Evolutionary conservation across 2,113 vertebrate genomes (phyloP).

Genomic region (Rhagologus leucostigma): DNA sequence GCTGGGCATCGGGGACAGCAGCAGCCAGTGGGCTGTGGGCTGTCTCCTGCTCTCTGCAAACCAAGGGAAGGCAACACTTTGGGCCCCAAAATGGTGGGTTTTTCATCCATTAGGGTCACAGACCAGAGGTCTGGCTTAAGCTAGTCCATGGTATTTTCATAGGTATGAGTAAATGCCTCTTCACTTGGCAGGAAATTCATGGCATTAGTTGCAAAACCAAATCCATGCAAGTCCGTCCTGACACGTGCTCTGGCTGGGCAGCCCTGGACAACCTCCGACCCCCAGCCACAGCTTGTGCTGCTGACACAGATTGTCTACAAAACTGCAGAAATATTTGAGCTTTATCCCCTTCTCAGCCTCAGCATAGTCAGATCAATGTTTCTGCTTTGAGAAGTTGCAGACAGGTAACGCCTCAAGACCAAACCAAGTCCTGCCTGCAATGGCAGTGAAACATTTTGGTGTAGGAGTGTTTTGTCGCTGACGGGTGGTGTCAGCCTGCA

Average conservation of each 20-base stretch:
- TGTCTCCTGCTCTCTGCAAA: neutral
- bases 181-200: neutral
- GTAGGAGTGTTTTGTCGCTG: neutral
- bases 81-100: rapidly evolving
- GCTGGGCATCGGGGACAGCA: neutral
- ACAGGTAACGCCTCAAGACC: rapidly evolving
- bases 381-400: neutral
- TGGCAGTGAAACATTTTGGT: neutral
- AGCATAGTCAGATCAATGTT: rapidly evolving
- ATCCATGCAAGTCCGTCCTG: rapidly evolving
- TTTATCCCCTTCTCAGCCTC: neutral
- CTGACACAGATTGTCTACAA: neutral
- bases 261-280: neutral
- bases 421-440: neutral
- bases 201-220: neutral
- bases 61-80: neutral
- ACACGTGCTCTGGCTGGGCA: neutral
- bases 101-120: neutral
- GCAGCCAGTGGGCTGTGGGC: rapidly evolving
- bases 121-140: neutral
- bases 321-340: neutral
- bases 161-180: neutral
- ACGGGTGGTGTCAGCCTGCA: rapidly evolving
- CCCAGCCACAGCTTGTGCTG: neutral
- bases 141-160: rapidly evolving